These are phyloP conservation scores for Cantharis rufa DNA, from an alignment of 2,888 invertebrate species.

Conservation along the genomic window DNA sequence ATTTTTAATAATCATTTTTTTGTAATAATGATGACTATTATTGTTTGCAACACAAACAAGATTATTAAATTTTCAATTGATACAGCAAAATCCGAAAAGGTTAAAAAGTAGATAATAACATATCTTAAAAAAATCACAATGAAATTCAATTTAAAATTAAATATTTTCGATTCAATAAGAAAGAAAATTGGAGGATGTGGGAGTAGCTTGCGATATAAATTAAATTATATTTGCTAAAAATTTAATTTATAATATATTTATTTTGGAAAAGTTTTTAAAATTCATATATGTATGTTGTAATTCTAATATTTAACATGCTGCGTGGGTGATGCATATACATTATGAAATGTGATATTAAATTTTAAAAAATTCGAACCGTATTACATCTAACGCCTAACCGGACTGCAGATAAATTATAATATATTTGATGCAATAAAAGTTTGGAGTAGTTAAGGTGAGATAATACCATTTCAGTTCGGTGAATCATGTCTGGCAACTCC, in stretches of 20 bases:
- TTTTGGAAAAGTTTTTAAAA: background rate
- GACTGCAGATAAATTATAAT: background rate
- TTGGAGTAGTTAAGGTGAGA: constrained; percentile 17
- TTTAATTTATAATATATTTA: background rate
- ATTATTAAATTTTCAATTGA: too few relatives aligned
- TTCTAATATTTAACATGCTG: background rate
- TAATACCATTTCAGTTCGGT: constrained; percentile 12
- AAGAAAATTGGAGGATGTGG: background rate
- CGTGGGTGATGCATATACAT: background rate
- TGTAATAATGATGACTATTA: too few relatives aligned
- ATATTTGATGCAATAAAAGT: background rate
- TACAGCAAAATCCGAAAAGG: too few relatives aligned
- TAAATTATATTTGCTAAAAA: background rate
- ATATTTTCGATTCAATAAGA: background rate
- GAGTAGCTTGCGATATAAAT: background rate
- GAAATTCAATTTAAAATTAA: background rate
- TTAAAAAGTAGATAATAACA: too few relatives aligned
- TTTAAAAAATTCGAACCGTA: background rate
- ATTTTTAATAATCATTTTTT: too few relatives aligned
- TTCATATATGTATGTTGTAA: background rate
- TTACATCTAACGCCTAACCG: background rate
- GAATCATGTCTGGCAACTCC: constrained; percentile 23
- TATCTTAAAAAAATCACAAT: background rate
- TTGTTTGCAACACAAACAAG: too few relatives aligned
- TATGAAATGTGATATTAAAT: background rate